Evolutionary conservation across 1,140 invertebrate genomes (phyloP).

Genomic region (Oscheius sp.): DNA sequence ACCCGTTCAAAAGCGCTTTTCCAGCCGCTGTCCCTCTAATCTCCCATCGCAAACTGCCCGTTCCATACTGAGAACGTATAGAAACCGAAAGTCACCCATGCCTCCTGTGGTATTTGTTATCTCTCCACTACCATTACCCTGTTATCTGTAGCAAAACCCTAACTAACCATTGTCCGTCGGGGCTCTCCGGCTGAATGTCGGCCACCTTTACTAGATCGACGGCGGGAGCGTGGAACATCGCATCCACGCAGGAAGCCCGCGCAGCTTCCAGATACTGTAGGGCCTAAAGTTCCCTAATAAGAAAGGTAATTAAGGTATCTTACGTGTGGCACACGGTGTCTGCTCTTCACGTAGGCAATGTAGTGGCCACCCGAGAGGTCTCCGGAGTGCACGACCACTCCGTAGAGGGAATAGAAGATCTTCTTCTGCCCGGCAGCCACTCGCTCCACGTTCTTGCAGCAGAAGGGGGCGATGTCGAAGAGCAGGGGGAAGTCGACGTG

Average conservation of each 20-base stretch:
- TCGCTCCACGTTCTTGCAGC: constrained; percentile 71
- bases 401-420: constrained; percentile 84
- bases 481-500: constrained; percentile 82
- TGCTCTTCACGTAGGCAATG: constrained; percentile 77
- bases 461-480: constrained; percentile 85
- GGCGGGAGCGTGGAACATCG: not conserved
- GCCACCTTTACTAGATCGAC: not conserved
- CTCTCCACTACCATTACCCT: too few species aligned
- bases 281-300: constrained; percentile 38
- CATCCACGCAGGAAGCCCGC: constrained; percentile 12
- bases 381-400: constrained; percentile 89
- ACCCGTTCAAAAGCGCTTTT: too few species aligned
- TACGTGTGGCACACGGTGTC: constrained; percentile 53
- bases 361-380: constrained; percentile 87
- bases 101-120: too few species aligned
- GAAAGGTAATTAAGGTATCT: constrained; percentile 24
- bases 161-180: constrained; percentile 20
- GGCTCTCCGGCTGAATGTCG: not conserved
- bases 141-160: too few species aligned
- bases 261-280: constrained; percentile 26
- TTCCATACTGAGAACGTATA: too few species aligned
- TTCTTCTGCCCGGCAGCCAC: constrained; percentile 67
- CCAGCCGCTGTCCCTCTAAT: too few species aligned
- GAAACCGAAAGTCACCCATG: too few species aligned
- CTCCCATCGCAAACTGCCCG: too few species aligned